phyloP scores from a whole-genome alignment of 2,888 invertebrate species.

The Drosophila merina region DNA sequence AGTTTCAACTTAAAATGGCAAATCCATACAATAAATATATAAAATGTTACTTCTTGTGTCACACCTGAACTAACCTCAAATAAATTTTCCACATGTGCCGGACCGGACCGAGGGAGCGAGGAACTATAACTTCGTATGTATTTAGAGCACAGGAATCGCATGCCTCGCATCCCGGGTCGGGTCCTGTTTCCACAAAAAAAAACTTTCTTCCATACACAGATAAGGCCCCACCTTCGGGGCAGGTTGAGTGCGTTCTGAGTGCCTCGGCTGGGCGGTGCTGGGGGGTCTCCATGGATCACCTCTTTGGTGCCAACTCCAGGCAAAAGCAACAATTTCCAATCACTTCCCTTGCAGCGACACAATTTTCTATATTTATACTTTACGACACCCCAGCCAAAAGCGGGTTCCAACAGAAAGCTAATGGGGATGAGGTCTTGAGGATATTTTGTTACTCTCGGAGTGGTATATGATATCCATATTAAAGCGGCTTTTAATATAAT shows the following conservation, averaged over 20 bases:
- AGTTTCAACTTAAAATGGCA: conserved; percentile 74
- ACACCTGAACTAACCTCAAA: conserved; percentile 80
- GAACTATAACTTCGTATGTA: conserved; percentile 40
- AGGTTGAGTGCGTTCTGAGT: conserved; percentile 50
- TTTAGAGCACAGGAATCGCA: conserved; percentile 41
- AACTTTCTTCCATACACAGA: conserved; percentile 55
- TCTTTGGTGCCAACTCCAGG: conserved; percentile 37
- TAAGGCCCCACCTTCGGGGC: conserved; percentile 22
- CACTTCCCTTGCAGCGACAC: conserved; percentile 79
- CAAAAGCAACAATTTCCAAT: conserved; percentile 79
- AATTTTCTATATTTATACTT: conserved; percentile 73
- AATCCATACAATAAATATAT: conserved; percentile 79
- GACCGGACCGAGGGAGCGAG: conserved; percentile 43
- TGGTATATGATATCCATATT: too few relatives aligned
- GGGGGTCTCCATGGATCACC: conserved; percentile 30
- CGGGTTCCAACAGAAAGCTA: background rate
- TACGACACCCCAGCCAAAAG: conserved; percentile 46
- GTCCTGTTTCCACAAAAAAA: conserved; percentile 41
- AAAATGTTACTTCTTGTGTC: conserved; percentile 76
- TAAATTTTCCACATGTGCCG: conserved; percentile 75
- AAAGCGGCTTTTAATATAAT: too few relatives aligned
- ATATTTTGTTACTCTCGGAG: background rate
- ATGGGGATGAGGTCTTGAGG: background rate
- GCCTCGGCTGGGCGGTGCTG: conserved; percentile 36
- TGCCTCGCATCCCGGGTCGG: conserved; percentile 9